A percentile compares a stretch with the other conserved stretches of the same genome.
phyloP scores from a whole-genome alignment of 2,888 invertebrate genomes.

The Phortica magna region DNA sequence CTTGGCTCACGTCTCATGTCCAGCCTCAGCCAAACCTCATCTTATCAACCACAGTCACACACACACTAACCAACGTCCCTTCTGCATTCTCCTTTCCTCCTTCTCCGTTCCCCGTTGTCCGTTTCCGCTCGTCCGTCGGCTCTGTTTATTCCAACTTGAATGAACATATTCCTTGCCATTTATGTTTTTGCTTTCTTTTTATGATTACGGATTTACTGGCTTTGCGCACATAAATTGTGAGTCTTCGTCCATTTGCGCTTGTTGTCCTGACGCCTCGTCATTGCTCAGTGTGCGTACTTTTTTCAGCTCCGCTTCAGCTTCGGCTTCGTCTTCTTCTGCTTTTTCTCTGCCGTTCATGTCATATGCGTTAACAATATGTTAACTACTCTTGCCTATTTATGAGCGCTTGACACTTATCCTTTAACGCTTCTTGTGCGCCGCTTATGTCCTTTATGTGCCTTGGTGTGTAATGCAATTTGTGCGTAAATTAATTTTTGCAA shows the following conservation, averaged over 20 bases:
- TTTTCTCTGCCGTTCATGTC: background rate
- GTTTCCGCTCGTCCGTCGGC: background rate
- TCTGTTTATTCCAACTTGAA: background rate
- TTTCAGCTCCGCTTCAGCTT: background rate
- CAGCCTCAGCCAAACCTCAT: too few relatives aligned
- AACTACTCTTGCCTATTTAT: conserved; percentile 14
- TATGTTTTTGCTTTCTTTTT: conserved; percentile 12
- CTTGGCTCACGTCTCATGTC: too few relatives aligned
- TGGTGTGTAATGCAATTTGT: conserved; percentile 17
- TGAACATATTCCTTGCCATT: background rate
- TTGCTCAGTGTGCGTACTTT: too few relatives aligned
- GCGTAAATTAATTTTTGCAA: conserved; percentile 18
- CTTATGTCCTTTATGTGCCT: background rate
- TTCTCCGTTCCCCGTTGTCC: too few relatives aligned
- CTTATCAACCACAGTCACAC: too few relatives aligned
- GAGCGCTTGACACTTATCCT: conserved; percentile 9
- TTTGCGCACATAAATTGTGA: conserved; percentile 36
- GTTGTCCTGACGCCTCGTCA: background rate
- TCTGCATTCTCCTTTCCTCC: too few relatives aligned
- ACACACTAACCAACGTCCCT: too few relatives aligned
- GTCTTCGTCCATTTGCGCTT: background rate
- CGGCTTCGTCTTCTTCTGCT: background rate
- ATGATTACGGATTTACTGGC: conserved; percentile 57
- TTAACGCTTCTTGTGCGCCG: background rate
- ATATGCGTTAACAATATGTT: conserved; percentile 20